A percentile compares a stretch with the other conserved stretches of the same genome.
Evolutionary conservation across 2,797 vertebrate genomes (phyloP).

Genomic region (Sebastes diaconus): DNA sequence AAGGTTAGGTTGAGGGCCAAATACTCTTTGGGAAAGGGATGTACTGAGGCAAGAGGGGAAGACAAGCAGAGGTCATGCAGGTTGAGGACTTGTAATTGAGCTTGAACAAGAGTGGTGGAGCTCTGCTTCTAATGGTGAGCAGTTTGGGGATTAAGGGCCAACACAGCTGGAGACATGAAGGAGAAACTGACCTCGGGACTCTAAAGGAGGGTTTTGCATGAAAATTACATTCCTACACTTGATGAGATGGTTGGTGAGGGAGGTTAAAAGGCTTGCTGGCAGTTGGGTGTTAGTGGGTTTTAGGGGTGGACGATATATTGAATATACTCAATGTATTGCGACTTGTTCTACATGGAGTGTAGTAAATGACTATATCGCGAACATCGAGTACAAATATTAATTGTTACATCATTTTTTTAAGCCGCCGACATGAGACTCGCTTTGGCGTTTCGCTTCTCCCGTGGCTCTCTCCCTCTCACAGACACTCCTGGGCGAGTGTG

Average conservation of each 20-base stretch:
- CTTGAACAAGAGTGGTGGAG: neutral
- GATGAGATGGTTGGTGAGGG: neutral
- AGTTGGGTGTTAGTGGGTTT: neutral
- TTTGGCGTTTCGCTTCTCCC: too few relatives aligned
- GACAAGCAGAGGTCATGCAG: neutral
- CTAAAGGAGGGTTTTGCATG: neutral
- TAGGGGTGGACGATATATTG: too few relatives aligned
- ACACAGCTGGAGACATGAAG: neutral
- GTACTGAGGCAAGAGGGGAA: neutral
- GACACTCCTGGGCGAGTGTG: too few relatives aligned
- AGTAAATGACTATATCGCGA: too few relatives aligned
- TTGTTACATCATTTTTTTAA: rapidly evolving
- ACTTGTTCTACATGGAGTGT: too few relatives aligned
- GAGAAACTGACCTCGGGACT: neutral
- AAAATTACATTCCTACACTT: neutral
- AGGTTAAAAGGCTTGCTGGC: neutral
- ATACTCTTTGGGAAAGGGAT: neutral
- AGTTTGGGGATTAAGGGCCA: conserved; percentile 1
- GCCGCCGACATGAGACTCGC: too few relatives aligned
- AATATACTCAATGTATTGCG: too few relatives aligned
- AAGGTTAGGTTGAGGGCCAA: neutral
- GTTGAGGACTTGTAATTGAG: neutral
- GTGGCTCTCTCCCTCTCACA: too few relatives aligned
- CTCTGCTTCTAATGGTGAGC: neutral
- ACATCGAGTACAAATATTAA: rapidly evolving